Percentiles rank a stretch among this genome's conserved stretches.
These are phyloP conservation scores for Caenorhabditis brenneri DNA, from an alignment of 1,140 invertebrate genomes.

Conservation along the genomic window DNA sequence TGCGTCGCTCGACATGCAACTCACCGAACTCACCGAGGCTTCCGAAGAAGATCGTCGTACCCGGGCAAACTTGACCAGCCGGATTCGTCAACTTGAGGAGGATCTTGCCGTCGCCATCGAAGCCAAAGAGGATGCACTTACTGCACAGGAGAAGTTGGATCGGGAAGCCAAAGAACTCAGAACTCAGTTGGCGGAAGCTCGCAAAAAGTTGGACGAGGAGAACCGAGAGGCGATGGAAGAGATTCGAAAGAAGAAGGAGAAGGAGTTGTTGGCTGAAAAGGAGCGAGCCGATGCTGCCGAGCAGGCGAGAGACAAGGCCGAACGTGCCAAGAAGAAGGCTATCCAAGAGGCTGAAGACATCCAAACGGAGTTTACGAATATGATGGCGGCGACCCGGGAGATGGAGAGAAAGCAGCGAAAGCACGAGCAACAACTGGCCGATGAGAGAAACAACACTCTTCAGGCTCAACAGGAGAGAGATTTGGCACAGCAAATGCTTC, in stretches of 20 bases:
- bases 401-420: conserved; percentile 89
- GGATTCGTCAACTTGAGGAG: conserved; percentile 22
- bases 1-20: conserved; percentile 29
- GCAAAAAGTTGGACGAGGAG: conserved; percentile 18
- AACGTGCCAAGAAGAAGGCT: conserved; percentile 94
- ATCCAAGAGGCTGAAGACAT: conserved; percentile 79
- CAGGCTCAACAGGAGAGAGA: conserved; percentile 24
- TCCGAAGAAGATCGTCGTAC: conserved; percentile 2
- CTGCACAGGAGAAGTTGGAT: conserved; percentile 11
- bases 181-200: conserved; percentile 3
- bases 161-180: conserved; percentile 7
- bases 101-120: background rate
- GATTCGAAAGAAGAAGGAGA: conserved; percentile 26
- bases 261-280: conserved; percentile 73
- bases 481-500: conserved; percentile 23
- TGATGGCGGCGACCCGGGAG: conserved; percentile 37
- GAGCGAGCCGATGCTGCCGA: conserved; percentile 87
- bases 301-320: conserved; percentile 87
- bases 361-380: conserved; percentile 44
- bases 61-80: background rate
- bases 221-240: conserved; percentile 38
- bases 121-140: conserved; percentile 31
- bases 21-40: conserved; percentile 31
- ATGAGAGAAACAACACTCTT: conserved; percentile 80
- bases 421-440: conserved; percentile 90